phyloP scores from a whole-genome alignment of 2,113 vertebrate genomes.

The Anguilla japonica region DNA sequence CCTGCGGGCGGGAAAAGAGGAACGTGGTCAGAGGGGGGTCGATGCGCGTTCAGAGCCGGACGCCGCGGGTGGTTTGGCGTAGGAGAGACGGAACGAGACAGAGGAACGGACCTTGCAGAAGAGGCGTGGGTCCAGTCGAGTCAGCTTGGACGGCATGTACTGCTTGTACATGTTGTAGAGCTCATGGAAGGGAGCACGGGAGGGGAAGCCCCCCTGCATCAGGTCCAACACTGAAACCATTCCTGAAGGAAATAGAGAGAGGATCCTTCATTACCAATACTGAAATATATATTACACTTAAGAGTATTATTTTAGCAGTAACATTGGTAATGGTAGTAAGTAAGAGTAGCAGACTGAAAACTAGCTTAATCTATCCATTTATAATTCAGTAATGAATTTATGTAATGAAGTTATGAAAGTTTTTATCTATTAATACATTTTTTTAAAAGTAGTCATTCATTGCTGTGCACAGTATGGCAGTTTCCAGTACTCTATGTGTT shows the following conservation, averaged over 20 bases:
- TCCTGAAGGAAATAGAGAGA: conserved; percentile 62
- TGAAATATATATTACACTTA: not conserved
- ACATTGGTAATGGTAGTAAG: not conserved
- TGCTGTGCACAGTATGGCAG: not conserved
- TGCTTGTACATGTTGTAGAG: conserved; percentile 99
- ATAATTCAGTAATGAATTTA: not conserved
- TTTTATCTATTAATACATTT: no score
- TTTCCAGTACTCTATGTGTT: not conserved
- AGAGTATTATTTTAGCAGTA: not conserved
- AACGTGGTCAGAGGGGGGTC: conserved; percentile 8
- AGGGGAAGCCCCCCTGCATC: conserved; percentile 98
- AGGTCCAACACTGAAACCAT: conserved; percentile 98
- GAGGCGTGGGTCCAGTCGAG: conserved; percentile 89
- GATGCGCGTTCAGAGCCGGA: not conserved
- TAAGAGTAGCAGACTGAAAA: not conserved
- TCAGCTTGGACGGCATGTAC: conserved; percentile 90
- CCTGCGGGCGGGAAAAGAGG: conserved; percentile 65
- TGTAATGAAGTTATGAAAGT: no score
- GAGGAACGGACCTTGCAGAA: conserved; percentile 88
- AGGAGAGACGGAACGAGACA: not conserved
- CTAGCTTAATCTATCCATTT: not conserved
- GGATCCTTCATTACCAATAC: not conserved
- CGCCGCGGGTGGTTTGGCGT: not conserved
- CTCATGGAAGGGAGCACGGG: conserved; percentile 94
- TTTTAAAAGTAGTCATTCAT: not conserved